These are phyloP conservation scores for Hoplodrina ambigua DNA, from an alignment of 2,888 invertebrate species.

Conservation along the genomic window DNA sequence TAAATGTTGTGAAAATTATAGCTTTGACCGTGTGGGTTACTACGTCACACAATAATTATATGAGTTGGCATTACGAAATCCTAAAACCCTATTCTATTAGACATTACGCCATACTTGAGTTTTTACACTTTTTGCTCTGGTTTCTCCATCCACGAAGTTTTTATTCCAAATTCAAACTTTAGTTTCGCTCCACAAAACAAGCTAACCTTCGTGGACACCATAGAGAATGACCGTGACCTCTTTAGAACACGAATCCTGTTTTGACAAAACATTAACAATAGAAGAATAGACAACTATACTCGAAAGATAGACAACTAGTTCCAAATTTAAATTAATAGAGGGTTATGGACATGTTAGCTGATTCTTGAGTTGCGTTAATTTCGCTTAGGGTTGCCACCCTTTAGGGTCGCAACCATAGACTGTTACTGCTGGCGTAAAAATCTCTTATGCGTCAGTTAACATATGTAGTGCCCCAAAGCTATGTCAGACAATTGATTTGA, in stretches of 20 bases:
- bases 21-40: no score
- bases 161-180: constrained; percentile 20
- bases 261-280: constrained; percentile 47
- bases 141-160: constrained; percentile 23
- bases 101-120: constrained; percentile 6
- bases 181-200: constrained; percentile 18
- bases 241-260: constrained; percentile 42
- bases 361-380: constrained; percentile 19
- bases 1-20: no score
- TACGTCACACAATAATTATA: not conserved
- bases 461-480: constrained; percentile 59
- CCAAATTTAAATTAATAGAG: constrained; percentile 36
- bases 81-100: constrained; percentile 1
- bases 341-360: constrained; percentile 27
- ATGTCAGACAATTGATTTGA: constrained; percentile 58
- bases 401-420: constrained; percentile 17
- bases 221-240: constrained; percentile 54
- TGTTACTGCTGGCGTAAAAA: constrained; percentile 62
- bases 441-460: constrained; percentile 70
- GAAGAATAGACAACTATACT: constrained; percentile 37
- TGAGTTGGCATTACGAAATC: not conserved
- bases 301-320: constrained; percentile 25
- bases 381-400: constrained; percentile 46
- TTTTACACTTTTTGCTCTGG: constrained; percentile 26
- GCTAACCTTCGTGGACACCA: constrained; percentile 44